A percentile compares a stretch with the other conserved stretches of the same genome.
These are phyloP conservation scores for Orthosia gracilis DNA, from an alignment of 2,888 invertebrate species.

Conservation along the genomic window DNA sequence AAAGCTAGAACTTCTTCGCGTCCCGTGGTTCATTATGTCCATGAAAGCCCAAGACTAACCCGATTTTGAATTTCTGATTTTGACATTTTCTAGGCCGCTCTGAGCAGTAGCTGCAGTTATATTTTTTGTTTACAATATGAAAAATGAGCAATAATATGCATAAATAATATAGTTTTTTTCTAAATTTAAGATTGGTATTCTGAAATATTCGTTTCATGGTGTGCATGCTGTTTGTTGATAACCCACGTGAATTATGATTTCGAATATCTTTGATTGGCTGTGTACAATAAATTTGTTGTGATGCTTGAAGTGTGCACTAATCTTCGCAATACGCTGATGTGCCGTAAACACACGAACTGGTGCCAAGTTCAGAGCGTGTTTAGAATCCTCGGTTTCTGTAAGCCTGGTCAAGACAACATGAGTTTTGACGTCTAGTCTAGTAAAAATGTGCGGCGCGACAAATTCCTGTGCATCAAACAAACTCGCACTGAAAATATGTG, in stretches of 20 bases:
- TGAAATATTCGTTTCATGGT: neutral
- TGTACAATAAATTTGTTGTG: neutral
- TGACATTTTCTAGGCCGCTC: conserved; percentile 27
- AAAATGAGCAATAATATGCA: neutral
- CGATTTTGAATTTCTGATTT: conserved; percentile 3
- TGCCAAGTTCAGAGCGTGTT: conserved; percentile 33
- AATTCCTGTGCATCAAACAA: neutral
- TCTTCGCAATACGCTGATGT: neutral
- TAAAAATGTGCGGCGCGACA: neutral
- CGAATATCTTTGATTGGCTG: neutral
- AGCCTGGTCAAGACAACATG: conserved; percentile 26
- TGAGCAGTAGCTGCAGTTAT: conserved; percentile 18
- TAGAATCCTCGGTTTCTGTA: conserved; percentile 21
- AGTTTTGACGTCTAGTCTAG: neutral
- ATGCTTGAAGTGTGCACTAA: neutral
- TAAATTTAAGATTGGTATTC: neutral
- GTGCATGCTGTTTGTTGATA: neutral
- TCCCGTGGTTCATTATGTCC: neutral
- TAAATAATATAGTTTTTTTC: neutral
- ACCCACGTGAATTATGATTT: neutral
- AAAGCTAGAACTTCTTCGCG: neutral
- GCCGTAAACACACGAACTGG: neutral
- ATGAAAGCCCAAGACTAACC: conserved; percentile 8
- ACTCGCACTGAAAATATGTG: neutral
- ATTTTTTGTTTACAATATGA: neutral